These are phyloP conservation scores for Forbesichthys agassizii DNA, from an alignment of 2,113 vertebrate genomes.

Conservation along the genomic window DNA sequence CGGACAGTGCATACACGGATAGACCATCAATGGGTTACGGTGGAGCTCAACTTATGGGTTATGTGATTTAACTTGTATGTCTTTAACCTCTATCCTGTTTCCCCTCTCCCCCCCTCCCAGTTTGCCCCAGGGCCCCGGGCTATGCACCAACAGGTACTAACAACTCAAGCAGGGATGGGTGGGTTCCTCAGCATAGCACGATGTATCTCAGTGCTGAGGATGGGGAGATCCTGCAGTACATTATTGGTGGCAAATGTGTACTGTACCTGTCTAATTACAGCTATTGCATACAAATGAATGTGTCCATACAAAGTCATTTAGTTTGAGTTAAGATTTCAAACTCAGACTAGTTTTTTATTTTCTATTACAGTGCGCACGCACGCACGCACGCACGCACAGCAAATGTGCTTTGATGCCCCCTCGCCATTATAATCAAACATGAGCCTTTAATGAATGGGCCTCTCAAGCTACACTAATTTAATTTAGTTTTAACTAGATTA, in stretches of 20 bases:
- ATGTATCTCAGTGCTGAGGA: neutral
- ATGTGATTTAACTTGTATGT: slow-evolving; percentile 28
- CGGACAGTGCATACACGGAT: slow-evolving; percentile 12
- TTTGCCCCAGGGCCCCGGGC: slow-evolving; percentile 86
- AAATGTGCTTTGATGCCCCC: too few species aligned
- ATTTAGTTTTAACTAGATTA: neutral
- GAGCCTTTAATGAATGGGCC: too few species aligned
- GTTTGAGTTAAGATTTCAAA: too few species aligned
- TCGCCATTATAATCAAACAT: too few species aligned
- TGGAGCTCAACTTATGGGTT: slow-evolving; percentile 16
- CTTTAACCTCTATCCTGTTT: slow-evolving; percentile 64
- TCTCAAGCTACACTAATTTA: neutral
- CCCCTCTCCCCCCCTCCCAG: slow-evolving; percentile 75
- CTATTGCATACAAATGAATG: too few species aligned
- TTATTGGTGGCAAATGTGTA: neutral
- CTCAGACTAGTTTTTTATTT: too few species aligned
- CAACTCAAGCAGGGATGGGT: slow-evolving; percentile 27
- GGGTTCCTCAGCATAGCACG: neutral
- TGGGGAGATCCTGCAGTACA: neutral
- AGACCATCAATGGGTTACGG: slow-evolving; percentile 4
- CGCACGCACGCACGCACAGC: too few species aligned
- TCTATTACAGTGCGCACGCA: too few species aligned
- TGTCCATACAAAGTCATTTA: too few species aligned
- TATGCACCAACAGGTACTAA: slow-evolving; percentile 90
- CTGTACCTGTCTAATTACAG: too few species aligned